Evolutionary conservation across 2,113 vertebrate genomes (phyloP).

Genomic region (Caloenas nicobarica): DNA sequence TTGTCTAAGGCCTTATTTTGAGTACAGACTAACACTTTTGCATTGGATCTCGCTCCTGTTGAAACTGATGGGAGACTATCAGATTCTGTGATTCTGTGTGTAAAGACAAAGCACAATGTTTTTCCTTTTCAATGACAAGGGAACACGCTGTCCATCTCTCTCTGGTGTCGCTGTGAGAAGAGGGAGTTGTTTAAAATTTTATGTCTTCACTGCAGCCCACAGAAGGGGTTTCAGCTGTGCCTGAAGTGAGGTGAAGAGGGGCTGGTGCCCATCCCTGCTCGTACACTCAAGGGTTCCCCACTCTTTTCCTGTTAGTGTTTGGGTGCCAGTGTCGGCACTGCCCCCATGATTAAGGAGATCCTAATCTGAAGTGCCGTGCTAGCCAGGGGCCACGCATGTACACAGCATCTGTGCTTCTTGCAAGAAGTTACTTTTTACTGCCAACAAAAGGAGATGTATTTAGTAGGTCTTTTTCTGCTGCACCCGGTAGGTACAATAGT

Average conservation of each 20-base stretch:
- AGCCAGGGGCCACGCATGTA: accelerated
- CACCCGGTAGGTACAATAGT: background rate
- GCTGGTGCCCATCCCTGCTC: background rate
- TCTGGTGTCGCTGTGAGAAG: background rate
- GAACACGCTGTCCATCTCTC: accelerated
- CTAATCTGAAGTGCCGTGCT: background rate
- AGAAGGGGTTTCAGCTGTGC: no score
- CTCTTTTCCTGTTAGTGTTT: background rate
- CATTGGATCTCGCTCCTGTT: background rate
- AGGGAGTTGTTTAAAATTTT: background rate
- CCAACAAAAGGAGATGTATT: background rate
- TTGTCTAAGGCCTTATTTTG: background rate
- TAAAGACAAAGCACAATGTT: background rate
- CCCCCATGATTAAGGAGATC: background rate
- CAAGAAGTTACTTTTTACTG: background rate
- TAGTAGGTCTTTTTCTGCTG: background rate
- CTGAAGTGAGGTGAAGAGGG: accelerated
- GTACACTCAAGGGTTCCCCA: no score
- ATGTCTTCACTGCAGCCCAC: background rate
- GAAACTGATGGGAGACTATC: background rate
- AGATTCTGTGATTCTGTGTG: no score
- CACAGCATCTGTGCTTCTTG: background rate
- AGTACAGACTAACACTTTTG: background rate
- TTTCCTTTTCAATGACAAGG: background rate
- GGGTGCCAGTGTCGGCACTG: background rate